Percentiles rank a stretch among this genome's conserved stretches.
phyloP scores from a whole-genome alignment of 2,888 invertebrate species.

The Tricholauxania praeusta region DNA sequence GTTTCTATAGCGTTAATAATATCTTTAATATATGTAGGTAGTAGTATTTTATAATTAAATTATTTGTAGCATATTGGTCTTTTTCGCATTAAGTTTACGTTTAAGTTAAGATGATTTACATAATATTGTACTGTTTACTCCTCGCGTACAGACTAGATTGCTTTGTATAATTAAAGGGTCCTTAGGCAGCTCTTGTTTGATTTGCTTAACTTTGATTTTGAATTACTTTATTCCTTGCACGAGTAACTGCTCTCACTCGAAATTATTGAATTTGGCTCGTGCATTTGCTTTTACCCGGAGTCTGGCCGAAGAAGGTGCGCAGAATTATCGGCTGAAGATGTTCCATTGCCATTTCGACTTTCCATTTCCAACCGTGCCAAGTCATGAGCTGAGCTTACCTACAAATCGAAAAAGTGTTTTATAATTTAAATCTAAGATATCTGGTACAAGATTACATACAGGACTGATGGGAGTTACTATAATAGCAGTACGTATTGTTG shows the following conservation, averaged over 20 bases:
- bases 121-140: slow-evolving; percentile 32
- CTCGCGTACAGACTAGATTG: slow-evolving; percentile 25
- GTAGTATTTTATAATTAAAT: slow-evolving; percentile 29
- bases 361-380: slow-evolving; percentile 55
- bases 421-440: neutral
- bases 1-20: too few species aligned
- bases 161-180: slow-evolving; percentile 20
- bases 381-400: slow-evolving; percentile 68
- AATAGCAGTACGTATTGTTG: slow-evolving; percentile 69
- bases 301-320: slow-evolving; percentile 57
- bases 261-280: slow-evolving; percentile 36
- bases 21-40: too few species aligned
- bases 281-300: slow-evolving; percentile 44
- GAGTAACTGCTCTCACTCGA: neutral
- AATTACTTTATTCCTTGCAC: neutral
- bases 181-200: slow-evolving; percentile 17
- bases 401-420: slow-evolving; percentile 29
- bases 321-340: slow-evolving; percentile 8
- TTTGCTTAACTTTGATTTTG: slow-evolving; percentile 15
- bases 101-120: slow-evolving; percentile 6
- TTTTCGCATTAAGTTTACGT: slow-evolving; percentile 28
- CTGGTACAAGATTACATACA: slow-evolving; percentile 52
- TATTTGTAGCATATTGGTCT: slow-evolving; percentile 33
- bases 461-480: slow-evolving; percentile 69
- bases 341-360: slow-evolving; percentile 41